Conservation (phyloP, 1,140 invertebrate genomes). For the Aculops lycopersici region DNA sequence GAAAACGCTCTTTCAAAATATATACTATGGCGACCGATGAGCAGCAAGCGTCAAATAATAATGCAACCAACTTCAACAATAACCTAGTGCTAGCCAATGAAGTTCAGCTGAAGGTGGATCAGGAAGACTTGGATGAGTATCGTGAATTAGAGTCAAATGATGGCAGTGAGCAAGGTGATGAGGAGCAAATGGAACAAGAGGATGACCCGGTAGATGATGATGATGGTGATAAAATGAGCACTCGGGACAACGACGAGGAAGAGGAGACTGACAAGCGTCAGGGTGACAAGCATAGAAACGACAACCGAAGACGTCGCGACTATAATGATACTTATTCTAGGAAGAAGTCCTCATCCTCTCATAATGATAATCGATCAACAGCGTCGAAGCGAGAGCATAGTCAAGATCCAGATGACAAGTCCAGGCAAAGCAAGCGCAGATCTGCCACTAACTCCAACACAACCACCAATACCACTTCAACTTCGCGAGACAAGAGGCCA, state of each 20-base stretch:
- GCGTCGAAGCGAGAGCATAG: neutral
- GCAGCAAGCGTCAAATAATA: neutral
- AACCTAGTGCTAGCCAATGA: neutral
- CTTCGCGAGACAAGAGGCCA: neutral
- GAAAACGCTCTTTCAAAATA: neutral
- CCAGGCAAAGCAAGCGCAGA: neutral
- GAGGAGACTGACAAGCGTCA: neutral
- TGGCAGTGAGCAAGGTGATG: constrained; percentile 22
- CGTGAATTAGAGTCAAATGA: constrained; percentile 13
- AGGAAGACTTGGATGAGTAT: neutral
- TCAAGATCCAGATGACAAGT: neutral
- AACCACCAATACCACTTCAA: no score
- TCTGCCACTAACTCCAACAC: neutral
- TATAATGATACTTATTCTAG: neutral
- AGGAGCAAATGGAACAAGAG: constrained; percentile 19
- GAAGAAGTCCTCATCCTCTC: neutral
- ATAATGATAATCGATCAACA: neutral
- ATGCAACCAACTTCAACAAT: neutral
- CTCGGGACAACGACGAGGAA: constrained; percentile 2
- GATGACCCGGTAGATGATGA: constrained; percentile 3
- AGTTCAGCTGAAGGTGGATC: neutral
- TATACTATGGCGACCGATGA: neutral
- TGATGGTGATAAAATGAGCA: constrained; percentile 16
- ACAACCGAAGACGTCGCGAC: constrained; percentile 3
- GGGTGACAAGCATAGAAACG: neutral